Evolutionary conservation across 2,113 vertebrate species (phyloP).

Genomic region (Lepisosteus oculatus): DNA sequence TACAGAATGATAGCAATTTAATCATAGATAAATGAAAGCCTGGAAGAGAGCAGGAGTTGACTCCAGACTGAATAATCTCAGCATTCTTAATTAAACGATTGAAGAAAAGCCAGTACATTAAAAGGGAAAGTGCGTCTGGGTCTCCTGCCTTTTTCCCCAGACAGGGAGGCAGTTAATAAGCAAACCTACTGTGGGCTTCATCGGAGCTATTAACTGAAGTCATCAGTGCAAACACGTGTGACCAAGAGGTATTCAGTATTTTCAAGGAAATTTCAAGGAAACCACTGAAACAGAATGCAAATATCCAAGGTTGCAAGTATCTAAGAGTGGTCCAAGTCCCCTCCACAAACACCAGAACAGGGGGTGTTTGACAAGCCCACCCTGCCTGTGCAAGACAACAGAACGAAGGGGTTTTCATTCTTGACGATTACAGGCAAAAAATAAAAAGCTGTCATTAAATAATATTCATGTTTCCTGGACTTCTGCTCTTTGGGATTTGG

Average conservation of each 20-base stretch:
- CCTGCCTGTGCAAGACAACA: too few species aligned
- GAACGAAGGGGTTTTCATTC: too few species aligned
- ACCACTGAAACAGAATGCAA: too few species aligned
- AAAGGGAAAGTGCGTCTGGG: conserved; percentile 36
- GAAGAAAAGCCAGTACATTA: conserved; percentile 49
- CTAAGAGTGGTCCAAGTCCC: too few species aligned
- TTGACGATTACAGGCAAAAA: too few species aligned
- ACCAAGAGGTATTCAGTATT: conserved; percentile 19
- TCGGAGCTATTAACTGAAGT: conserved; percentile 1
- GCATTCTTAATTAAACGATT: conserved; percentile 52
- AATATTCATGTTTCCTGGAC: too few species aligned
- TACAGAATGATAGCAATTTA: conserved; percentile 42
- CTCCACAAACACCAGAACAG: too few species aligned
- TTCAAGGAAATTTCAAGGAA: conserved; percentile 21
- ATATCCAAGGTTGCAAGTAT: too few species aligned
- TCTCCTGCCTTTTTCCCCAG: conserved; percentile 37
- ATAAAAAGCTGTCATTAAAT: too few species aligned
- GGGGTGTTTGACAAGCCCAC: too few species aligned
- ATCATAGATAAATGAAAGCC: conserved; percentile 44
- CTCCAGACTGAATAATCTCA: conserved; percentile 43
- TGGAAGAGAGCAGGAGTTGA: conserved; percentile 38
- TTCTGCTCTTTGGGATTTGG: too few species aligned
- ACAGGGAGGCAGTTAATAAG: conserved; percentile 39
- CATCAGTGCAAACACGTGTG: conserved; percentile 25
- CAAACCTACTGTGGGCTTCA: conserved; percentile 26